Conservation (phyloP, 2,797 vertebrate species). For the Falco novaeseelandiae region DNA sequence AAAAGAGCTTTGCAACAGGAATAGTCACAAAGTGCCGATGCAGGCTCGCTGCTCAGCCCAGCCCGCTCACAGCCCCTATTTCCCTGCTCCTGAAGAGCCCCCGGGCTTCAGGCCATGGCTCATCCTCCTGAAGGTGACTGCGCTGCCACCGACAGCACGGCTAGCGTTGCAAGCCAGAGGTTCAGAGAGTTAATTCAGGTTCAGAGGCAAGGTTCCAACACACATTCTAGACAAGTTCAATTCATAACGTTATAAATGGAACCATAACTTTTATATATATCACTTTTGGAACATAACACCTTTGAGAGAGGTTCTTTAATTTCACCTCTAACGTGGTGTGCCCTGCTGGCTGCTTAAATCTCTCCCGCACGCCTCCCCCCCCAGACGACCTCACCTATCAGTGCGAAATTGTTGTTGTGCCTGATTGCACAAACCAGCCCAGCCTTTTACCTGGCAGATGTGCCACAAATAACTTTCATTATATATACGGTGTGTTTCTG, state of each 20-base stretch:
- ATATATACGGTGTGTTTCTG: background rate
- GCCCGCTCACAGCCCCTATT: accelerated
- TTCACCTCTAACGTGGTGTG: background rate
- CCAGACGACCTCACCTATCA: background rate
- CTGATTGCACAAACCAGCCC: slow-evolving; percentile 52
- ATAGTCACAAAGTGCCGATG: background rate
- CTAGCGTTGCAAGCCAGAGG: background rate
- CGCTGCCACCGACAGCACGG: accelerated
- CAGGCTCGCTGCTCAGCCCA: background rate
- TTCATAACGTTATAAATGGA: background rate
- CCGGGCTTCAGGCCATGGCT: background rate
- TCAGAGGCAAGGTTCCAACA: background rate
- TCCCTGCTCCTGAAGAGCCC: background rate
- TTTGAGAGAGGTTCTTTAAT: slow-evolving; percentile 35
- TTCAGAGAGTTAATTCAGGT: background rate
- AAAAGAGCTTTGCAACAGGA: background rate
- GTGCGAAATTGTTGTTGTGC: slow-evolving; percentile 50
- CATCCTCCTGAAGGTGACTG: background rate
- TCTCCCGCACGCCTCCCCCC: background rate
- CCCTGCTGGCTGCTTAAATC: slow-evolving; percentile 4
- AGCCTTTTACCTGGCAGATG: slow-evolving; percentile 36
- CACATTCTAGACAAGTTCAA: background rate
- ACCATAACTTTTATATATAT: background rate
- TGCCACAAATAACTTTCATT: slow-evolving; percentile 56
- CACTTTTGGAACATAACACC: background rate